phyloP scores from a whole-genome alignment of 2,797 vertebrate genomes.

The Peromyscus aztecus region DNA sequence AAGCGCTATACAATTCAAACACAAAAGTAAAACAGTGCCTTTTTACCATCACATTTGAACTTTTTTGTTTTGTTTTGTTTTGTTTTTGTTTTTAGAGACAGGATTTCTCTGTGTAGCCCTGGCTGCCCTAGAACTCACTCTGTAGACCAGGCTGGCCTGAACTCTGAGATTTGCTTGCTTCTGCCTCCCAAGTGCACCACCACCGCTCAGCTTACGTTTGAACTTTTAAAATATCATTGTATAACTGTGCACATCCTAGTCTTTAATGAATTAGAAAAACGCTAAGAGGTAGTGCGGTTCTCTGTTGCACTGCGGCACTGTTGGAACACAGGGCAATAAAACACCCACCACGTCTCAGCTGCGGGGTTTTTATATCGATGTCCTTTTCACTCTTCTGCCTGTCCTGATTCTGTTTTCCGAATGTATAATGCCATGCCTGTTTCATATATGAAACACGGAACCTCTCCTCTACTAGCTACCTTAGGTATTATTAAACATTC shows the following conservation, averaged over 20 bases:
- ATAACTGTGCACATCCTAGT: not conserved
- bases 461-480: not conserved
- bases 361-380: not conserved
- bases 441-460: not conserved
- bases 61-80: too few species aligned
- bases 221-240: not conserved
- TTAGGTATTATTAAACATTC: not conserved
- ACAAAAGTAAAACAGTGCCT: not conserved
- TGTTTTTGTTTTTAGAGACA: too few species aligned
- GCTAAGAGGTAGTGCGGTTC: too few species aligned
- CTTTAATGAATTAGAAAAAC: not conserved
- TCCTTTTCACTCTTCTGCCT: not conserved
- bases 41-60: not conserved
- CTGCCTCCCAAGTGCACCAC: not conserved
- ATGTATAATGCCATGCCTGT: too few species aligned
- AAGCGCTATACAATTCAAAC: not conserved
- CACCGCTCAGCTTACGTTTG: not conserved
- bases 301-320: not conserved
- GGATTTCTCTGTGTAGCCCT: too few species aligned
- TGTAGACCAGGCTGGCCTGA: too few species aligned
- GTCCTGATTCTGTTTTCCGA: not conserved
- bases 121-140: too few species aligned
- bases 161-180: not conserved
- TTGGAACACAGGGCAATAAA: not conserved
- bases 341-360: too few species aligned